Percentiles rank a stretch among this genome's conserved stretches.
These are phyloP conservation scores for Petrolisthes cinctipes DNA, from an alignment of 2,888 invertebrate genomes.

Conservation along the genomic window DNA sequence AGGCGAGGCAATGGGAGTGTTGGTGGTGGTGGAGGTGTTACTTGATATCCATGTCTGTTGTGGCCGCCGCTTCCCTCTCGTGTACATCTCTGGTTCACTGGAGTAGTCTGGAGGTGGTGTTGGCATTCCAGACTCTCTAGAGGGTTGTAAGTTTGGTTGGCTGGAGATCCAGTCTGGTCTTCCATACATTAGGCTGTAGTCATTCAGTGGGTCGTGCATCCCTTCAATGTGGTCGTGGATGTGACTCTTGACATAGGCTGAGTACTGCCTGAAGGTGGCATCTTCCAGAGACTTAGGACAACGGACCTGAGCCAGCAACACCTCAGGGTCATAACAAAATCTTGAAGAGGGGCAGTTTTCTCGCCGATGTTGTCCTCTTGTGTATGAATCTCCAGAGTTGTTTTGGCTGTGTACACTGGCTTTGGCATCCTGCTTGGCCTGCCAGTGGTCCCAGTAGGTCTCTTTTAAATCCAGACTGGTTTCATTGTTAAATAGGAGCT, in stretches of 20 bases:
- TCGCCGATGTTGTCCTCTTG: not conserved
- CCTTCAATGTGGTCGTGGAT: conserved; percentile 45
- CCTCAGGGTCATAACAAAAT: conserved; percentile 57
- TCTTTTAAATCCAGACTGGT: conserved; percentile 41
- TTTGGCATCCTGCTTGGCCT: conserved; percentile 23
- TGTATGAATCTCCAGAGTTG: not conserved
- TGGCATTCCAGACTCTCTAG: not conserved
- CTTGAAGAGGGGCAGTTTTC: conserved; percentile 32
- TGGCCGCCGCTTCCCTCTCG: not conserved
- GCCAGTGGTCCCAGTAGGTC: conserved; percentile 57
- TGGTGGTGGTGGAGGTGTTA: not conserved
- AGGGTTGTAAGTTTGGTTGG: conserved; percentile 42
- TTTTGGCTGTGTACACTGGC: not conserved
- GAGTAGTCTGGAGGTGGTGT: conserved; percentile 34
- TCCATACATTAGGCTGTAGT: conserved; percentile 21
- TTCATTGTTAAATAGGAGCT: conserved; percentile 4
- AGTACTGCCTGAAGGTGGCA: conserved; percentile 59
- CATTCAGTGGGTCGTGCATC: conserved; percentile 27
- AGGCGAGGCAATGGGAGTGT: not conserved
- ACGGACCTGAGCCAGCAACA: conserved; percentile 46
- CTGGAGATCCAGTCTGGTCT: conserved; percentile 43
- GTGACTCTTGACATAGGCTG: conserved; percentile 48
- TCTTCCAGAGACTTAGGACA: conserved; percentile 59
- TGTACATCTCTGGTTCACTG: conserved; percentile 43
- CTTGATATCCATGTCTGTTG: not conserved